These are phyloP conservation scores for Apocrypta bakeri DNA, from an alignment of 1,140 invertebrate species.

Conservation along the genomic window DNA sequence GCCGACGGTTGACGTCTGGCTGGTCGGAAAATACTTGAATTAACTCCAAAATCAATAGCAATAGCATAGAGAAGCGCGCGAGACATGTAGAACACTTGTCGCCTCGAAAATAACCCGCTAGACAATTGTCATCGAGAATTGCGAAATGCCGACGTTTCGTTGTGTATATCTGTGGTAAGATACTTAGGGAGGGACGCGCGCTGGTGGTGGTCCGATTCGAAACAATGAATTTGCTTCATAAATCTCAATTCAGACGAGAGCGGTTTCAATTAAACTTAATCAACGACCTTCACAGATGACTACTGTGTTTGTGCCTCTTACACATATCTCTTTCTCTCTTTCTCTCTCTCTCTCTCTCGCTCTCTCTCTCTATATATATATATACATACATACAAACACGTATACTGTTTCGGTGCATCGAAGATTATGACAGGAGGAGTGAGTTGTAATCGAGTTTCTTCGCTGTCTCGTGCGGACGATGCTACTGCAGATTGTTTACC, in stretches of 20 bases:
- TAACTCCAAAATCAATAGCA: constrained; percentile 57
- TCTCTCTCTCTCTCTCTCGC: neutral
- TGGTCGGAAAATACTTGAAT: constrained; percentile 54
- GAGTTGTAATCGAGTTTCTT: neutral
- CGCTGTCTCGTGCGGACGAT: neutral
- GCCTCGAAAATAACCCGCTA: constrained; percentile 32
- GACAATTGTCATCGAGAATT: constrained; percentile 9
- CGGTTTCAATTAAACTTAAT: constrained; percentile 71
- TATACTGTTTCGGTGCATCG: too few relatives aligned
- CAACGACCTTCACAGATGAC: constrained; percentile 21
- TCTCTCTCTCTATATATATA: neutral
- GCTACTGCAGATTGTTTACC: neutral
- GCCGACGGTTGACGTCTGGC: neutral
- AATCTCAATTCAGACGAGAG: constrained; percentile 71
- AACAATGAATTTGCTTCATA: constrained; percentile 75
- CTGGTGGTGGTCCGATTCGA: constrained; percentile 71
- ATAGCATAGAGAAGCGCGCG: too few relatives aligned
- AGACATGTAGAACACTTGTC: constrained; percentile 47
- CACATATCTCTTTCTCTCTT: too few relatives aligned
- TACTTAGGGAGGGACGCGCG: constrained; percentile 53
- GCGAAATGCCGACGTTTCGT: neutral
- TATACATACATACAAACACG: too few relatives aligned
- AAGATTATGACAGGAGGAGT: neutral
- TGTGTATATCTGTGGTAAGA: neutral
- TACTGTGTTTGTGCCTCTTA: neutral